Conservation (phyloP, 1,140 invertebrate genomes). For the Leptopilina clavipes region DNA sequence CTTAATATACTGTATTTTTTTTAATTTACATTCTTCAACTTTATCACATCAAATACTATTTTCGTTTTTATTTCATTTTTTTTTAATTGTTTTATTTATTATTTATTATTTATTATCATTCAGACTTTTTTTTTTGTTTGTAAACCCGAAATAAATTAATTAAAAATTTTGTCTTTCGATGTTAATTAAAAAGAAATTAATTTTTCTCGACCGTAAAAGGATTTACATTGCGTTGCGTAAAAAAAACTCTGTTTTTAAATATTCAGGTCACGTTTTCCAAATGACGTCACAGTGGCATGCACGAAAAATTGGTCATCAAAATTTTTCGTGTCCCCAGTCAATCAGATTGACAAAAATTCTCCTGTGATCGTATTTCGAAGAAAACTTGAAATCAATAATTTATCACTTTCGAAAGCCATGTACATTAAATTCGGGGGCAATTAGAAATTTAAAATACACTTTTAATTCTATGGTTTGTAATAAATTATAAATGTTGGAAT, state of each 20-base stretch:
- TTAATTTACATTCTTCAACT: no score
- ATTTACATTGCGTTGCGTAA: background rate
- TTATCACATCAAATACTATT: no score
- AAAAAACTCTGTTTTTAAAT: background rate
- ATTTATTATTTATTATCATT: no score
- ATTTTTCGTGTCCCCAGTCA: background rate
- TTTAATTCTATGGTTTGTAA: background rate
- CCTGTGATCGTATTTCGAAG: background rate
- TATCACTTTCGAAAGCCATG: background rate
- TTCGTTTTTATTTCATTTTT: no score
- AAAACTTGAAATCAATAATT: background rate
- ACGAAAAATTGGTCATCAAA: background rate
- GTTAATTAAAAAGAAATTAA: no score
- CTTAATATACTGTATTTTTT: background rate
- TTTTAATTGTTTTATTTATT: no score
- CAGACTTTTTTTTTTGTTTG: no score
- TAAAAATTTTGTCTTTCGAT: no score
- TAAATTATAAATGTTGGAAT: background rate
- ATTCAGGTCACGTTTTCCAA: slow-evolving; percentile 1
- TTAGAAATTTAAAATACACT: background rate
- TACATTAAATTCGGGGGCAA: background rate
- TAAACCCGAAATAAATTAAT: no score
- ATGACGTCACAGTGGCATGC: background rate
- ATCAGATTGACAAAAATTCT: background rate
- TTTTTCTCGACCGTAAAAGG: background rate